A percentile compares a stretch with the other conserved stretches of the same genome.
Conservation (phyloP, 2,888 invertebrate species). For the Celastrina argiolus region DNA sequence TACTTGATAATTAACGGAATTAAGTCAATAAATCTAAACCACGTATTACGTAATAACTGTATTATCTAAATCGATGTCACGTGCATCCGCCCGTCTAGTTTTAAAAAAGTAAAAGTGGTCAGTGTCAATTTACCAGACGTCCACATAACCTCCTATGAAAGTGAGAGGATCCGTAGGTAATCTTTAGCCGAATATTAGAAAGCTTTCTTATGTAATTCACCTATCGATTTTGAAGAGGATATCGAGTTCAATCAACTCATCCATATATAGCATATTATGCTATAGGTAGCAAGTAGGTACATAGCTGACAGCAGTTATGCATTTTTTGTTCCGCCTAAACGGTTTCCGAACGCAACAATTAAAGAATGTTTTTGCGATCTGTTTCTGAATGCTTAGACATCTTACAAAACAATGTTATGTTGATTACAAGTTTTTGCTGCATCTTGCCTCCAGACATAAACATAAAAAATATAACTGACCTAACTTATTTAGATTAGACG, state of each 20-base stretch:
- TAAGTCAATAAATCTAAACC: conserved; percentile 4
- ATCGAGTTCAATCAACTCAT: neutral
- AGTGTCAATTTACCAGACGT: conserved; percentile 49
- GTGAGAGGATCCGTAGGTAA: conserved; percentile 53
- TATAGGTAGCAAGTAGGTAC: no score
- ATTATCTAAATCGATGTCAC: conserved; percentile 28
- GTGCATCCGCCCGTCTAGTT: conserved; percentile 33
- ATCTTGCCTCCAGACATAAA: neutral
- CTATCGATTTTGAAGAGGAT: conserved; percentile 6
- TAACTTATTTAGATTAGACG: conserved; percentile 1
- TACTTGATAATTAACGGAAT: neutral
- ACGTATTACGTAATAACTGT: neutral
- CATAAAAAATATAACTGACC: conserved; percentile 5
- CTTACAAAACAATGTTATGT: neutral
- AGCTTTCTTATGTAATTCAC: conserved; percentile 21
- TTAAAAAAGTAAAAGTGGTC: conserved; percentile 69
- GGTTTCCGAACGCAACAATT: conserved; percentile 13
- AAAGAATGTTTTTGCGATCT: neutral
- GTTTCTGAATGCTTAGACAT: conserved; percentile 13
- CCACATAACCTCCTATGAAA: conserved; percentile 48
- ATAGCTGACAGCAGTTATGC: neutral
- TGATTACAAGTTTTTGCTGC: conserved; percentile 15
- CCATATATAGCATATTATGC: neutral
- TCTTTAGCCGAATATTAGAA: conserved; percentile 24
- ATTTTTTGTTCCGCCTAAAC: conserved; percentile 11